Evolutionary conservation across 1,140 invertebrate species (phyloP), one percentile per base, ranked within the genome.

Genomic region (Akabosia matsudoensis): DNA sequence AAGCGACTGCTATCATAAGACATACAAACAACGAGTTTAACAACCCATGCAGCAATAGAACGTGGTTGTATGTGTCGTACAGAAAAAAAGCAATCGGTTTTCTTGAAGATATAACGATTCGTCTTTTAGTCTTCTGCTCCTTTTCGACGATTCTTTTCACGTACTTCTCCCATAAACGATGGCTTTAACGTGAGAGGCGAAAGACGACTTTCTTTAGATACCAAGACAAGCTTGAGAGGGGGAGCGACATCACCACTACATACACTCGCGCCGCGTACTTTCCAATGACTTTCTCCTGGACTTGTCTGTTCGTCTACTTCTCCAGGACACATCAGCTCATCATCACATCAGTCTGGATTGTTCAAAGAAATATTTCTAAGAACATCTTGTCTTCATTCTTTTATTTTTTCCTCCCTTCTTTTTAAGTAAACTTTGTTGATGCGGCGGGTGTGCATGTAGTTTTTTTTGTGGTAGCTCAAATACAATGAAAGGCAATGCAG

Each of bases 151-250:
- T 77, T 77, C 76, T 51, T 31, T 54, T 64, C 76, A 77, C 76
- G 76, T 76, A 28, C 73, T 71, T 45, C 31, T 26, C 34, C 74
- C 76, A 70, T 77, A 77, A 77, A 77, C 76, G 76, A 77, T 77
- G 76, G 76, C 76, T 77, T 72, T 77, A 51, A 77, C 76, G 76
- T 77, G 76, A 77, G 72, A 34, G 14, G 24, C 3, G 24, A 22
- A n/a, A 72, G 33, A 72, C 1, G 33, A 37, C 56, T 4, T 14
- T 7, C 3, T 26, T 22, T 4, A 33, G 13, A 31, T 1, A 28
- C 7, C 16, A 70, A 70, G 64, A 70, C 13, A 24, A 7, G 16
- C 28, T 64, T 67, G 54, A 74, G 73, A 30, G 73, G 51, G 30
- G 33, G 16, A 26, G 51, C 34, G 51, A n/a, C n/a, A n/a, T n/a